Percentiles rank a stretch among this genome's conserved stretches.
phyloP scores from a whole-genome alignment of 2,797 vertebrate species.

The Choloepus didactylus region DNA sequence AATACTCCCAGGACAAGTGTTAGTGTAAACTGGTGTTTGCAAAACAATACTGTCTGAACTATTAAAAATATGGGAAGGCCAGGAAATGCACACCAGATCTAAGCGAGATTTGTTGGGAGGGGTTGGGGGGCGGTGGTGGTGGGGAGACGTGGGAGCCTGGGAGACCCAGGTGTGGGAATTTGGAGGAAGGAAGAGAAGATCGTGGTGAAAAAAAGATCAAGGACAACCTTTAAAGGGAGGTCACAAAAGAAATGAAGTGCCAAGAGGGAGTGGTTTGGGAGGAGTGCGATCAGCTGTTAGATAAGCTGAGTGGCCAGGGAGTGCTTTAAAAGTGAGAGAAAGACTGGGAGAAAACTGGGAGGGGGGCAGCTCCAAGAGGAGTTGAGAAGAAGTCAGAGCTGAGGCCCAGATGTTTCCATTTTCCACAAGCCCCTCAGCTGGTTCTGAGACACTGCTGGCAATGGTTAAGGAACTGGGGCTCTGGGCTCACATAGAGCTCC shows the following conservation, averaged over 20 bases:
- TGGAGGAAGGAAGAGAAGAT: neutral
- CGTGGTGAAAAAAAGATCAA: neutral
- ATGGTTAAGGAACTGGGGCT: neutral
- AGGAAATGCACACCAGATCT: neutral
- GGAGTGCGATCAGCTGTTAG: neutral
- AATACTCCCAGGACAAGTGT: neutral
- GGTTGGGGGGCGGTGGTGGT: neutral
- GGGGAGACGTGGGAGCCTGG: neutral
- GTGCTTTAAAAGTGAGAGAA: neutral
- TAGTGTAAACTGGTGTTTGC: neutral
- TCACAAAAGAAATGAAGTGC: conserved; percentile 33
- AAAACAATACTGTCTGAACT: neutral
- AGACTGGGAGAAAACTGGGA: neutral
- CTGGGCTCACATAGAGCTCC: neutral
- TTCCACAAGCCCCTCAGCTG: neutral
- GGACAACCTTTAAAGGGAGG: neutral
- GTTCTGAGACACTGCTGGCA: neutral
- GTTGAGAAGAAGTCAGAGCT: neutral
- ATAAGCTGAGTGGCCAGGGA: neutral
- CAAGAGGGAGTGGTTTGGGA: neutral
- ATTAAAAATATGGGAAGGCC: neutral
- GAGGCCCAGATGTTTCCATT: neutral
- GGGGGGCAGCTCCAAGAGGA: neutral
- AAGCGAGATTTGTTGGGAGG: neutral
- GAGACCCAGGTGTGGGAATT: neutral